Evolutionary conservation across 2,797 vertebrate species (phyloP), one percentile per base, ranked within the genome.

Genomic region (Phaenicophaeus curvirostris): DNA sequence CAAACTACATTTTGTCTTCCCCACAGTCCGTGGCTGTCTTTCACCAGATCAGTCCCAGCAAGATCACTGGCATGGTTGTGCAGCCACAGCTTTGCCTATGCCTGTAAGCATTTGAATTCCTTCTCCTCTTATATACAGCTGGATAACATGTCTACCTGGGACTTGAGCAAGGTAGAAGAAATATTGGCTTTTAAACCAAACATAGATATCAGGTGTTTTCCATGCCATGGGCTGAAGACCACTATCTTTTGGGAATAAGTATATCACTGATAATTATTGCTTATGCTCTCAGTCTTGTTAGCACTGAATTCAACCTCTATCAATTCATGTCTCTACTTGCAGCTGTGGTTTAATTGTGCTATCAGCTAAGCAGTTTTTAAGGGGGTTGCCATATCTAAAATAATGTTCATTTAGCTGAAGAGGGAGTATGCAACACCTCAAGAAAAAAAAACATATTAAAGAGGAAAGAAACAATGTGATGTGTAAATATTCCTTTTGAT

Each of bases 401-500:
- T 82, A 76, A 58, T 31, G 28, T 54, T 15, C 19, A 21, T 74
- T 73, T 73, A 87, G 28, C 31, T 42, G 27, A 90, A 86, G 17
- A 76, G 23, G 31, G 77, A 92, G 35, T 55, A 85, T 46, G 37
- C 65, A 85, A 93, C 92, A 73, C 54, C 24, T 79, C 44, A 65
- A 79, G 74, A 67, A 90, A 90, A 77, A 82, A 66, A 93, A 79
- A 15, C 83, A 30, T 77, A 28, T 79, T 68, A 87, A 92, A 79
- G 27, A 9, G 20, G 33, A 71, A 76, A 92, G 68, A 87, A 93
- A 71, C 57, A 42, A 71, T 65, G 61, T 67, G 57, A 74, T 87
- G 80, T 42, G 33, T 91, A 94, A 95, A 65, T 92, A 85, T 31
- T 28, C 23, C 27, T 90, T 80, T 93, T 87, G 69, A 75, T 89